Base-by-base conservation (phyloP, 2,888 invertebrate genomes). In the Apamea anceps region DNA sequence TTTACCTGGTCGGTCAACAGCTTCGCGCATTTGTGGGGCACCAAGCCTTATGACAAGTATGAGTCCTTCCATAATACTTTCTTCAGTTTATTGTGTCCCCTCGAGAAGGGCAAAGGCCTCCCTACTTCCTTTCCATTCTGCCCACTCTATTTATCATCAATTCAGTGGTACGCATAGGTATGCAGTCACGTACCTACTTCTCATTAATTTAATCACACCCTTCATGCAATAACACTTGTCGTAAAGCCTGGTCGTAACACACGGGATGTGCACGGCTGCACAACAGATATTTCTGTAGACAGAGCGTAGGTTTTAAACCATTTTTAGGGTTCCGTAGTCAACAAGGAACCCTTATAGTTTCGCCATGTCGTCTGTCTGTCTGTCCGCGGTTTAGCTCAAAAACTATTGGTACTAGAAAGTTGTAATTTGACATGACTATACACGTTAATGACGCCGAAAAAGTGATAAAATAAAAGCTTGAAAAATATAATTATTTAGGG, bases 1-100 rank as follows among this genome's bases (percentile, higher is more conserved):
- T 98, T 98, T 91, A 99, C 99, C 3, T 99, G 99, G 99, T 97
- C 98, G 1, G 99, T 99, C 28, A 99, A 99, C 93, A 99, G 98
- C 90, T 98, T 98, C 48, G 99, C 99, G 2, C 99, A 99, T 94
- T 94, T 98, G 72, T 98, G 98, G 97, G 98, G 98, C 80, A 97
- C 97, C 85, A 97, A 98, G 87, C 98, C 98, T 0, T 98, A 98
- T 90, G 98, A 99, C 91, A 97, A 95, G 98, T 98, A 93, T 97
- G 93, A 54, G 21, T 32, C 25, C 7, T 67, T 32, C n/a, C 18
- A 12, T 57, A 18, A 3, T 57, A n/a, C 37, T 57, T 51, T 28
- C 1, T 48, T 45, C 25, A 66, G 10, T 63, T n/a, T 37, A 37
- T 37, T 48, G 21, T 18, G 10, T 25, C 8, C 42, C n/a, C 25